Evolutionary conservation across 2,797 vertebrate species (phyloP).

Genomic region (Chiroxiphia lanceolata): DNA sequence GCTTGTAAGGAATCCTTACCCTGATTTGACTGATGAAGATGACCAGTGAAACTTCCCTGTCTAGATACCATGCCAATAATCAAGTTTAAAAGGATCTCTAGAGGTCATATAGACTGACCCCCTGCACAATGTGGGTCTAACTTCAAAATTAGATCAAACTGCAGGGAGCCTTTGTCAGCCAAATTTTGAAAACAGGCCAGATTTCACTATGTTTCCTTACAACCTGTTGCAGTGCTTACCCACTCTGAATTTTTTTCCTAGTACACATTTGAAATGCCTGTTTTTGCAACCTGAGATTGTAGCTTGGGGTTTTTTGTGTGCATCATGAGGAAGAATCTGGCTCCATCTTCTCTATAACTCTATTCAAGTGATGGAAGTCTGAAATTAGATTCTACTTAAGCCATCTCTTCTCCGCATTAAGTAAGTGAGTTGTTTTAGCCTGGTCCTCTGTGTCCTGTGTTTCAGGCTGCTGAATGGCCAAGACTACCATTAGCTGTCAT

Average conservation of each 20-base stretch:
- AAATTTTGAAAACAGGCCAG: not conserved
- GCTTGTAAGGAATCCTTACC: not conserved
- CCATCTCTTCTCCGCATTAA: not conserved
- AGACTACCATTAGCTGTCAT: not conserved
- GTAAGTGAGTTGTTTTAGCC: not conserved
- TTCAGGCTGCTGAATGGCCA: not conserved
- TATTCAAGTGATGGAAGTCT: not conserved
- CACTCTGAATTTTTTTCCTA: not conserved
- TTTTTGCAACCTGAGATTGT: not conserved
- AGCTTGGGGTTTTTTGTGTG: not conserved
- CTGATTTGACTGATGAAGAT: not conserved
- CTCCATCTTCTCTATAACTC: not conserved
- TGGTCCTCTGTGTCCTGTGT: not conserved
- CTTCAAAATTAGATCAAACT: not conserved
- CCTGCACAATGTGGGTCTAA: rapidly evolving
- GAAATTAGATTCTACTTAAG: not conserved
- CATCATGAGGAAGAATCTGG: not conserved
- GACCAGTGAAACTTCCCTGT: not conserved
- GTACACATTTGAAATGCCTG: not conserved
- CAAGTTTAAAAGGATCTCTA: not conserved
- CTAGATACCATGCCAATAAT: not conserved
- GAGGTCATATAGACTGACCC: not conserved
- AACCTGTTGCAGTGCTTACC: not conserved
- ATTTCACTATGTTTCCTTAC: rapidly evolving
- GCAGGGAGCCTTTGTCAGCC: not conserved